Percentiles rank a stretch among this genome's conserved stretches.
These are phyloP conservation scores for Agrilus cyanescens DNA, from an alignment of 2,888 invertebrate genomes.

Conservation along the genomic window DNA sequence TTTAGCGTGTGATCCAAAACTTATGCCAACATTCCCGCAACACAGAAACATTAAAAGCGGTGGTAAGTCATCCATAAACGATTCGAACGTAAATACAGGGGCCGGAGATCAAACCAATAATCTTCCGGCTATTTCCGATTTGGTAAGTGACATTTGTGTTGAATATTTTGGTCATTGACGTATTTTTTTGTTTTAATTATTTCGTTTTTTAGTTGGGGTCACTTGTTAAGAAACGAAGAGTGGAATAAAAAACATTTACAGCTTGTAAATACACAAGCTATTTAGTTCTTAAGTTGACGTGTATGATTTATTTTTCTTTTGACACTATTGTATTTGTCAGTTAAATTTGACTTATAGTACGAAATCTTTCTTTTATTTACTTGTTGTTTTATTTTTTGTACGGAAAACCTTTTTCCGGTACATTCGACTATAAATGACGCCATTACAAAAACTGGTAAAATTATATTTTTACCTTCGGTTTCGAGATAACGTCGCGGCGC, in stretches of 20 bases:
- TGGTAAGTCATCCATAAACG: constrained; percentile 25
- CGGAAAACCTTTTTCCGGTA: no score
- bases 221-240: constrained; percentile 65
- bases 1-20: constrained; percentile 86
- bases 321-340: no score
- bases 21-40: constrained; percentile 98
- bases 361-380: no score
- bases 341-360: no score
- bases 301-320: no score
- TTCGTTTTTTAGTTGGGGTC: constrained; percentile 52
- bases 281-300: no score
- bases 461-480: no score
- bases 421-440: no score
- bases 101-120: constrained; percentile 63
- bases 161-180: constrained; percentile 2
- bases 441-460: no score
- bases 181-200: constrained; percentile 10
- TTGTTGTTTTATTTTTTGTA: no score
- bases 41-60: constrained; percentile 70
- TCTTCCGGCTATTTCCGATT: constrained; percentile 69
- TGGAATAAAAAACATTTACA: constrained; percentile 42
- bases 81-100: constrained; percentile 44
- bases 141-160: constrained; percentile 35
- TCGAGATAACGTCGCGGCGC: no score
- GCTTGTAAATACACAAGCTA: no score